Base-by-base conservation (phyloP, 2,888 invertebrate genomes). In the Drosophila meridiana region DNA sequence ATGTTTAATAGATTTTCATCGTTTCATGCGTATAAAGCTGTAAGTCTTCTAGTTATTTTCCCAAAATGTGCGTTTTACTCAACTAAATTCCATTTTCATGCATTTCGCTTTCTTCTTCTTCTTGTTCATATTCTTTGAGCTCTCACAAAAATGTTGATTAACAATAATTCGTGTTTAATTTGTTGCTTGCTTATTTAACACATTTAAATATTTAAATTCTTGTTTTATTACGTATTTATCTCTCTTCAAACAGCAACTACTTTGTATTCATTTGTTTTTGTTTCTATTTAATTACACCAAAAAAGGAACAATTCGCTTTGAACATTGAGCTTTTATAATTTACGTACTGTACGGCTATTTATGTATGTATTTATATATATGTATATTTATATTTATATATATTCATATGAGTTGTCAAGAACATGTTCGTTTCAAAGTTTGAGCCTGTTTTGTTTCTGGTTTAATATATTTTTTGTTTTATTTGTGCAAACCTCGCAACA, bases 271-370 rank as follows among this genome's bases (percentile, higher is more conserved):
- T 69, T 59, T 2, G 26, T 42, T 42, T 55, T 38, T 30, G 42
- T n/a, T 34, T 64, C 34, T 58, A 58, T 58, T 40, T 45, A 58
- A 58, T 64, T 64, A 43, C 65, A 75, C 83, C 63, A 80, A 86
- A 83, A 50, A 87, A 87, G 87, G 87, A 87, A 87, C 87, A 90
- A 87, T 80, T 80, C 75, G 84, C 87, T 87, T 87, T 87, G 90
- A 87, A 90, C 87, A 87, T 90, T 87, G 90, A 87, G 87, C 87
- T 87, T 82, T 75, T n/a, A 73, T 73, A 59, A 70, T 55, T 75
- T 59, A 75, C 50, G 69, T 75, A 73, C 67, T 56, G 60, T 72
- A 73, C 64, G 68, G 50, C 69, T 62, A 48, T 53, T 50, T 60
- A 47, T 67, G 47, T 56, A 42, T 75, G 45, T 60, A 34, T 62